Percentiles rank a stretch among this genome's conserved stretches.
These are phyloP conservation scores for Clarias magur DNA, from an alignment of 2,113 vertebrate species.

Conservation along the genomic window DNA sequence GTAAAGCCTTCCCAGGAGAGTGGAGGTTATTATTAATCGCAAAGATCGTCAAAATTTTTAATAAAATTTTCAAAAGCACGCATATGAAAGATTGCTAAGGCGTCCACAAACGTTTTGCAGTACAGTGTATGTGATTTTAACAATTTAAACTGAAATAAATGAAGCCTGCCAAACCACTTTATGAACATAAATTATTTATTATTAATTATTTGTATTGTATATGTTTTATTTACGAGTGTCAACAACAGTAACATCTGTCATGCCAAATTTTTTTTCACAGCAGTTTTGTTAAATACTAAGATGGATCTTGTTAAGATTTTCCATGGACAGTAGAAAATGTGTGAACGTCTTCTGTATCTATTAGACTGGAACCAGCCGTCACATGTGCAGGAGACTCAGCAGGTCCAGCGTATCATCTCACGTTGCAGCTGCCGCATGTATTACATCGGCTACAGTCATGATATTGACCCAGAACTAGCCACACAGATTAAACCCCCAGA, in stretches of 20 bases:
- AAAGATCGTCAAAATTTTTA: not conserved
- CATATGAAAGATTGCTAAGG: not conserved
- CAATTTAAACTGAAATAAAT: not conserved
- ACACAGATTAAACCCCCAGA: conserved; percentile 95
- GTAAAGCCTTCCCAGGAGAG: not conserved
- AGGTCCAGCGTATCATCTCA: conserved; percentile 96
- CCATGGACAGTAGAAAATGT: too few species aligned
- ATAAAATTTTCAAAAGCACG: not conserved
- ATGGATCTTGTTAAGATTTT: not conserved
- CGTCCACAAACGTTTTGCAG: not conserved
- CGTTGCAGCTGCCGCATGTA: conserved; percentile 98
- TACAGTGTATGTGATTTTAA: not conserved
- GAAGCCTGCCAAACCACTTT: not conserved
- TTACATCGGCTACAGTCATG: conserved; percentile 98
- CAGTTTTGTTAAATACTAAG: not conserved
- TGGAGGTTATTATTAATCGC: not conserved
- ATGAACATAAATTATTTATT: too few species aligned
- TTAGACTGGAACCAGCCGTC: conserved; percentile 95
- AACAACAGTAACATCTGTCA: not conserved
- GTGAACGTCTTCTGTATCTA: not conserved
- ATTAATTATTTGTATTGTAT: not conserved
- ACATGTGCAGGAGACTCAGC: conserved; percentile 88
- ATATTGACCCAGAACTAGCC: conserved; percentile 92
- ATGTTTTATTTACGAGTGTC: not conserved
- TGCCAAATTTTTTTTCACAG: not conserved